Conservation (phyloP, 2,113 vertebrate genomes). For the Megaceryle torquata region DNA sequence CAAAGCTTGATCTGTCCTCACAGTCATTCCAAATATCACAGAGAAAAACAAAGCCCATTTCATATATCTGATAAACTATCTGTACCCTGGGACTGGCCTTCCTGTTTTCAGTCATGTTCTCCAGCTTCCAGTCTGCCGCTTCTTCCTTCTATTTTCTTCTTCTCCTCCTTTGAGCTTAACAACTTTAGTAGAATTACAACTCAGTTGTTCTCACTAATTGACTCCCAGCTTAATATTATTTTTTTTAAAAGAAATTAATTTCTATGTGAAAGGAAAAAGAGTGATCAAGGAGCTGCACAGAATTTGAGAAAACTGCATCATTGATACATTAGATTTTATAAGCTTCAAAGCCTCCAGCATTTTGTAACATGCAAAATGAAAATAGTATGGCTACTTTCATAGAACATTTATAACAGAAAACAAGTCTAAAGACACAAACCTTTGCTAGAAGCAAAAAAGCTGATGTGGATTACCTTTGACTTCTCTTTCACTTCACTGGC, state of each 20-base stretch:
- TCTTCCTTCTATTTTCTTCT: background rate
- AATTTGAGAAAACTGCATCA: background rate
- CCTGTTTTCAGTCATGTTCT: accelerated
- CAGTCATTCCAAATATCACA: background rate
- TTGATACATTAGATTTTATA: background rate
- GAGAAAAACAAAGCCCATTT: background rate
- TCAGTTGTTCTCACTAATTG: background rate
- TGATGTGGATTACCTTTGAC: slow-evolving; percentile 46
- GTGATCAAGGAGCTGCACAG: background rate
- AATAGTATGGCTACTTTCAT: background rate
- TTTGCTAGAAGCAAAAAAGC: background rate
- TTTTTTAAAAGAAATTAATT: background rate
- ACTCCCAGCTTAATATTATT: background rate
- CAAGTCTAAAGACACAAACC: background rate
- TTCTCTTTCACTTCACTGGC: slow-evolving; percentile 9
- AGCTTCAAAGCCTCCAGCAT: background rate
- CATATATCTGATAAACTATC: background rate
- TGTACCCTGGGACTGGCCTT: background rate
- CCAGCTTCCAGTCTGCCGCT: background rate
- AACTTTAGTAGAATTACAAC: background rate
- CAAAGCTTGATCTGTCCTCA: background rate
- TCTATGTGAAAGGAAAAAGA: background rate
- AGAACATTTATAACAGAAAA: background rate
- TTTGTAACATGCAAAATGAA: background rate
- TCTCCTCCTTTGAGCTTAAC: background rate